These are phyloP conservation scores for Herpetotheres cachinnans DNA, from an alignment of 2,113 vertebrate genomes.

Conservation along the genomic window DNA sequence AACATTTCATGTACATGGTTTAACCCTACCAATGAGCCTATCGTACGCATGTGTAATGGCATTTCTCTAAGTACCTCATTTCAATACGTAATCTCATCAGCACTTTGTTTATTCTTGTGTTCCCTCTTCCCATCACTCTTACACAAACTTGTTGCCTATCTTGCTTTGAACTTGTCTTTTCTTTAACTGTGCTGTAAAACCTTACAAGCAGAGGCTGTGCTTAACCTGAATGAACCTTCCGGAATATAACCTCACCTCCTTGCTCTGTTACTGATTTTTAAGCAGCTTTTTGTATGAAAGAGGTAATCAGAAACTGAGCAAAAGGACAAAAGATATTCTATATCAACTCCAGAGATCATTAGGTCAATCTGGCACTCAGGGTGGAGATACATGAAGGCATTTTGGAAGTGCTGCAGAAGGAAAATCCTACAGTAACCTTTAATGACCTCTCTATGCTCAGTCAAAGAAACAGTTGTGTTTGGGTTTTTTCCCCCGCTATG, in stretches of 20 bases:
- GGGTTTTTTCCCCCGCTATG: not conserved
- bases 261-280: not conserved
- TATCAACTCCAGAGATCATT: not conserved
- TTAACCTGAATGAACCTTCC: not conserved
- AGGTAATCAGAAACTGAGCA: not conserved
- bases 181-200: not conserved
- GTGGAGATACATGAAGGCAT: not conserved
- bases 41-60: accelerated
- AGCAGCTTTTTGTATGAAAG: not conserved
- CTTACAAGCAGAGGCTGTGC: not conserved
- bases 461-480: not conserved
- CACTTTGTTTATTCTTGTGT: not conserved
- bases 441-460: not conserved
- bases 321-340: not conserved
- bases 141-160: not conserved
- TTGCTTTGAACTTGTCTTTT: not conserved
- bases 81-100: not conserved
- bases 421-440: not conserved
- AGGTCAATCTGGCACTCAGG: not conserved
- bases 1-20: not conserved
- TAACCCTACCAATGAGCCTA: not conserved
- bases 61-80: not conserved
- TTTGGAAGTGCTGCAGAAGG: not conserved
- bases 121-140: not conserved
- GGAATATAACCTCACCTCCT: not conserved